These are phyloP conservation scores for Oncorhynchus tshawytscha DNA, from an alignment of 2,113 vertebrate species.

Conservation along the genomic window DNA sequence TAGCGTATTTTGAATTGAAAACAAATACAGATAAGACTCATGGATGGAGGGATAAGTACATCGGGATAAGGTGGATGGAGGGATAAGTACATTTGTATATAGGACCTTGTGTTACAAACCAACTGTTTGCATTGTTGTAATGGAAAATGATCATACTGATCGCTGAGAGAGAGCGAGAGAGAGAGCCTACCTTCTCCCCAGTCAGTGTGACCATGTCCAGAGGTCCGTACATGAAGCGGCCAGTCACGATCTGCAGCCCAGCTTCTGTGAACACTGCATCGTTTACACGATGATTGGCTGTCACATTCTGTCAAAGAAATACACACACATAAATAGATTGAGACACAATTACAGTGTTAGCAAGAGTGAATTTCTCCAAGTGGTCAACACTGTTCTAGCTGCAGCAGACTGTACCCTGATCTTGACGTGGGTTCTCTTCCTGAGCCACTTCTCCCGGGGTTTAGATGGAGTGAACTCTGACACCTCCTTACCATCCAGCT, in stretches of 20 bases:
- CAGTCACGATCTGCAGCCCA: constrained; percentile 83
- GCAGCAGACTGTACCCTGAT: constrained; percentile 77
- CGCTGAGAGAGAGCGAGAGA: background rate
- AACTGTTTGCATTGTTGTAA: too few species aligned
- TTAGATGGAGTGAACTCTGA: constrained; percentile 93
- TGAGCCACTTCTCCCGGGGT: constrained; percentile 92
- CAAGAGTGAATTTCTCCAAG: background rate
- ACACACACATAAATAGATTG: background rate
- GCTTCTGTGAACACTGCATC: constrained; percentile 90
- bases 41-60: too few species aligned
- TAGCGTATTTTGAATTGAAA: too few species aligned
- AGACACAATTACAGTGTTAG: too few species aligned
- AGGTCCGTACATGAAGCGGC: constrained; percentile 97
- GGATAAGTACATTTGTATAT: too few species aligned
- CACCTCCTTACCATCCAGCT: constrained; percentile 92
- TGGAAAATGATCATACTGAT: background rate
- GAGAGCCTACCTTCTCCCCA: constrained; percentile 86
- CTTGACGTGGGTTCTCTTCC: constrained; percentile 92
- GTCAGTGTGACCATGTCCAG: constrained; percentile 98
- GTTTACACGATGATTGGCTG: constrained; percentile 93
- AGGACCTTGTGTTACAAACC: too few species aligned
- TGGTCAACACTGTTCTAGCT: background rate
- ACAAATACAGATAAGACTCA: too few species aligned
- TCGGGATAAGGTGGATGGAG: too few species aligned
- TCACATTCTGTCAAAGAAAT: constrained; percentile 81